These are phyloP conservation scores for Heterocephalus glaber DNA, from an alignment of 2,113 vertebrate genomes.

Conservation along the genomic window DNA sequence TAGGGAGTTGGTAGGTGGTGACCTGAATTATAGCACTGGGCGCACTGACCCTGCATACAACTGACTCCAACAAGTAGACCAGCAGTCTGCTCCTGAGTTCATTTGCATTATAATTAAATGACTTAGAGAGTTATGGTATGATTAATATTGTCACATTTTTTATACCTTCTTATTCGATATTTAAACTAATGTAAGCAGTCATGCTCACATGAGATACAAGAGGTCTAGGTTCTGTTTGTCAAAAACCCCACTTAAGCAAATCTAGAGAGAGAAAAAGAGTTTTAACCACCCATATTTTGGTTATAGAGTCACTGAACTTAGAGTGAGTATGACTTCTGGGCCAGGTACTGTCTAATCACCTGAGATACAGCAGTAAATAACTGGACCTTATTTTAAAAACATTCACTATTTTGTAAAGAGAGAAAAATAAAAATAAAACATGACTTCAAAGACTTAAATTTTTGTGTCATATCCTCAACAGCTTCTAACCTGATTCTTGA, in stretches of 20 bases:
- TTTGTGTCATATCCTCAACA: background rate
- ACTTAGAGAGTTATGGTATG: background rate
- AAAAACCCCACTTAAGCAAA: background rate
- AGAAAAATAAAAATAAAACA: background rate
- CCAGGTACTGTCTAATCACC: background rate
- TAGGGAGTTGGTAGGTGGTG: background rate
- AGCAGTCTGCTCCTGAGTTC: background rate
- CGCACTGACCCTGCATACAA: accelerated
- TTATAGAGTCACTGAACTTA: background rate
- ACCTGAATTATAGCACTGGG: background rate
- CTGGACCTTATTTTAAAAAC: background rate
- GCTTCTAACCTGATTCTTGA: background rate
- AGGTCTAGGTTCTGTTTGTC: background rate
- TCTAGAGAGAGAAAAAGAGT: background rate
- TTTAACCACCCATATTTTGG: background rate
- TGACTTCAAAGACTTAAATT: background rate
- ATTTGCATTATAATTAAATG: background rate
- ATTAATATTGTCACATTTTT: background rate
- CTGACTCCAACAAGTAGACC: background rate
- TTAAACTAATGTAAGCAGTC: background rate
- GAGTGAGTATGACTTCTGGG: accelerated
- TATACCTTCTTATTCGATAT: background rate
- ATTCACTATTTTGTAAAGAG: background rate
- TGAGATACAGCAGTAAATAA: background rate
- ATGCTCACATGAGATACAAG: background rate